These are phyloP conservation scores for Canis aureus DNA, from an alignment of 2,113 vertebrate genomes.

Conservation along the genomic window DNA sequence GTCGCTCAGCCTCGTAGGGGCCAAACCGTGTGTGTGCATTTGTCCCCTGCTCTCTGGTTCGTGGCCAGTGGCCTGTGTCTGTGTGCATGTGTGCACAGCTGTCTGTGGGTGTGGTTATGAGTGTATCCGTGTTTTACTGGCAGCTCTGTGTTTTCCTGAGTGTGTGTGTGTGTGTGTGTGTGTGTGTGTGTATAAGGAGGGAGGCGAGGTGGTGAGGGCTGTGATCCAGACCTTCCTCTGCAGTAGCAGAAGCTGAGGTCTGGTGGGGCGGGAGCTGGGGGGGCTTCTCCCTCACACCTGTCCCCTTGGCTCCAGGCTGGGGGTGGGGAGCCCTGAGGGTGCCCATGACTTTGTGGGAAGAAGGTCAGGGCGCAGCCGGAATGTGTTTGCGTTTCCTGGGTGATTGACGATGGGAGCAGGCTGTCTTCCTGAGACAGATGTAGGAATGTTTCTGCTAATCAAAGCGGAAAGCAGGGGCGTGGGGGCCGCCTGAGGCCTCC, in stretches of 20 bases:
- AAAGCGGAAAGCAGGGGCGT: conserved; percentile 83
- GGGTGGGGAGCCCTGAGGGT: neutral
- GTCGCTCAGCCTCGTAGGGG: neutral
- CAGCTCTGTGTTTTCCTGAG: neutral
- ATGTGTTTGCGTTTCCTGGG: conserved; percentile 84
- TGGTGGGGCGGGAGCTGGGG: neutral
- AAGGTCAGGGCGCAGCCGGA: conserved; percentile 61
- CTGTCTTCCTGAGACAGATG: conserved; percentile 84
- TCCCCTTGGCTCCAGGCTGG: neutral
- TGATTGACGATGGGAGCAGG: conserved; percentile 62
- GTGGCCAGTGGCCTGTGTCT: neutral
- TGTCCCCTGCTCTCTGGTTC: neutral
- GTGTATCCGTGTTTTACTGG: neutral
- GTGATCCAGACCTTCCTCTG: conserved; percentile 46
- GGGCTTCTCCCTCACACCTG: conserved; percentile 56
- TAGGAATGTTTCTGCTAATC: conserved; percentile 86
- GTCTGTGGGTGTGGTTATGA: neutral
- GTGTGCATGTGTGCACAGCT: neutral
- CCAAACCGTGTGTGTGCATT: fast-evolving
- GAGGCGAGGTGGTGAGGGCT: neutral
- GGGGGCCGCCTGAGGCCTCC: neutral
- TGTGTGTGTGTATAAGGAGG: neutral
- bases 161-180: neutral
- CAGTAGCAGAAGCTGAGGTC: neutral
- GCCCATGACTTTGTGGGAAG: conserved; percentile 78